These are phyloP conservation scores for Channa argus DNA, from an alignment of 2,113 vertebrate species.

Conservation along the genomic window DNA sequence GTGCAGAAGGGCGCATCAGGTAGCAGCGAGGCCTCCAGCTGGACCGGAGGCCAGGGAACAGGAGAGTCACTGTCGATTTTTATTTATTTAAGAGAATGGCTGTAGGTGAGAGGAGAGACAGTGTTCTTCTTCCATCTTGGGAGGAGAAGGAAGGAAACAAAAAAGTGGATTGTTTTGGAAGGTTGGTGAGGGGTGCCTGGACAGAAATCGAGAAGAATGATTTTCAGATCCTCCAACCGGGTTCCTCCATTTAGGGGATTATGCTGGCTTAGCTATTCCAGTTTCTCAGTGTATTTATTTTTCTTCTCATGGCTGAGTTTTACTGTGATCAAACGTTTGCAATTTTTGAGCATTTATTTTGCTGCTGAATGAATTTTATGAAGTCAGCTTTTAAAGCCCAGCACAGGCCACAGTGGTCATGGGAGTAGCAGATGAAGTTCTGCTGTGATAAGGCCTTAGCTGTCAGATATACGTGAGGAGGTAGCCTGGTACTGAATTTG, in stretches of 20 bases:
- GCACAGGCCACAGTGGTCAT: conserved; percentile 37
- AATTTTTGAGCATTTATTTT: conserved; percentile 69
- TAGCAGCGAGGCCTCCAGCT: conserved; percentile 86
- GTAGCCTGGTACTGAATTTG: conserved; percentile 45
- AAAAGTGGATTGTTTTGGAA: conserved; percentile 11
- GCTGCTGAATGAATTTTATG: conserved; percentile 64
- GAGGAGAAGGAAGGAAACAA: conserved; percentile 34
- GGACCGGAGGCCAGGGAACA: conserved; percentile 70
- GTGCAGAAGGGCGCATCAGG: conserved; percentile 92
- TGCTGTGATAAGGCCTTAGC: conserved; percentile 68
- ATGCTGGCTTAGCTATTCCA: conserved; percentile 74
- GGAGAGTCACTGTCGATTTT: conserved; percentile 56
- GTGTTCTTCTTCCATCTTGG: conserved; percentile 30
- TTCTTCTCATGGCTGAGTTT: conserved; percentile 72
- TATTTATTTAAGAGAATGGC: conserved; percentile 64
- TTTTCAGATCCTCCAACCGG: conserved; percentile 46
- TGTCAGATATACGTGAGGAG: conserved; percentile 44
- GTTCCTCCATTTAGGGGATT: conserved; percentile 53
- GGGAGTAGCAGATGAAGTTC: conserved; percentile 55
- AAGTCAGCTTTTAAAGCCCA: conserved; percentile 52
- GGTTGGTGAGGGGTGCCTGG: conserved; percentile 25
- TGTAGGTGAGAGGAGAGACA: conserved; percentile 9
- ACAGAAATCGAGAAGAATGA: conserved; percentile 33
- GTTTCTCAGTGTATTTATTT: conserved; percentile 79
- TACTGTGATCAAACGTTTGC: conserved; percentile 76